Percentiles rank a stretch among this genome's conserved stretches.
phyloP scores from a whole-genome alignment of 2,113 vertebrate species.

The Coracopsis vasa region DNA sequence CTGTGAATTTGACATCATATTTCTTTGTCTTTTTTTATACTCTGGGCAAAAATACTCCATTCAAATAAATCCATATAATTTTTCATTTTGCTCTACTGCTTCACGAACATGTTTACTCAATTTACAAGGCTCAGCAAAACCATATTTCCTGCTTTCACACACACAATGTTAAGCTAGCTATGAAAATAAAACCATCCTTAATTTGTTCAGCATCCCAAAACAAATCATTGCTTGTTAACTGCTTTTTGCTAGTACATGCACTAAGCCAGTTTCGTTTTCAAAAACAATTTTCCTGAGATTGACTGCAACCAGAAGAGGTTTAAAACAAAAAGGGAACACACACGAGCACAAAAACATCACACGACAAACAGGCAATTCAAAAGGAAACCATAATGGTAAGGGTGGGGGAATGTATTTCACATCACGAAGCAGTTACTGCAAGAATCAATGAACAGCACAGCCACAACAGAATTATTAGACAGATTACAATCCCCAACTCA shows the following conservation, averaged over 20 bases:
- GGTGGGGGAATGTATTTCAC: slow-evolving; percentile 42
- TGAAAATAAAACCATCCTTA: neutral
- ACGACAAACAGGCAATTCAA: neutral
- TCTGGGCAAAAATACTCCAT: rapidly evolving
- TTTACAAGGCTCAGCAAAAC: neutral
- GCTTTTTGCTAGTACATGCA: neutral
- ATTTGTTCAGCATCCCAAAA: neutral
- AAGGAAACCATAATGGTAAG: slow-evolving; percentile 40
- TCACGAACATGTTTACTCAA: neutral
- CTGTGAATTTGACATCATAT: neutral
- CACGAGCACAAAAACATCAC: neutral
- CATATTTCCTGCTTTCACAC: neutral
- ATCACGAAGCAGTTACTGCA: neutral
- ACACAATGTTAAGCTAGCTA: neutral
- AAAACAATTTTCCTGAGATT: neutral
- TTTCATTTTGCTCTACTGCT: neutral
- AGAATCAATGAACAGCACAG: slow-evolving; percentile 35
- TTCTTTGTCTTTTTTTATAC: neutral
- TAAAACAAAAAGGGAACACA: neutral
- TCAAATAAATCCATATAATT: neutral
- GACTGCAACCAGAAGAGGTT: neutral
- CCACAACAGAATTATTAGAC: slow-evolving; percentile 39
- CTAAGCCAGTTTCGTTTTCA: neutral
- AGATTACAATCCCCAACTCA: slow-evolving; percentile 9
- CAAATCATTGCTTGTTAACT: neutral